These are phyloP conservation scores for Epinotia demarniana DNA, from an alignment of 2,888 invertebrate genomes.

Conservation along the genomic window DNA sequence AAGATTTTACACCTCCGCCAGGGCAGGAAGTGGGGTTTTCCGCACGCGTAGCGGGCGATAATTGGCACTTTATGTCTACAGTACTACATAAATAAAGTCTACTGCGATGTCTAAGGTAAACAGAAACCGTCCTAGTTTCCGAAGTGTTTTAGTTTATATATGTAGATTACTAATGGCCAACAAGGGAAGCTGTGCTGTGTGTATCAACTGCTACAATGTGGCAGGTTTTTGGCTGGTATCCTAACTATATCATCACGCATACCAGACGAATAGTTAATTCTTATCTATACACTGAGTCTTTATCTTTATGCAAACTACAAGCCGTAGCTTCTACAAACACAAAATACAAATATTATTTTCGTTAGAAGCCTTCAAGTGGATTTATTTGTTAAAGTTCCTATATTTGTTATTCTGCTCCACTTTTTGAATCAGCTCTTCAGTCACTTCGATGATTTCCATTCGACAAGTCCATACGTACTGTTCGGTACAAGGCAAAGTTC, in stretches of 20 bases:
- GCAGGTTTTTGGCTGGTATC: constrained; percentile 11
- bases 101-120: constrained; percentile 38
- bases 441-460: no score
- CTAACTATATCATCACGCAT: neutral
- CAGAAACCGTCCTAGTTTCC: neutral
- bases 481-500: no score
- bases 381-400: neutral
- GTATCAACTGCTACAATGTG: constrained; percentile 11
- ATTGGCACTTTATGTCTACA: no score
- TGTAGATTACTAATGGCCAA: constrained; percentile 19
- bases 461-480: no score
- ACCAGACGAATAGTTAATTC: constrained; percentile 1
- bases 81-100: constrained; percentile 7
- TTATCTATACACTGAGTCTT: neutral
- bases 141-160: neutral
- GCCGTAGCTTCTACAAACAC: constrained; percentile 11
- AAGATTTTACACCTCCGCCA: neutral
- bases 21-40: no score
- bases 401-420: constrained; percentile 2
- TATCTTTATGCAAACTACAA: constrained; percentile 21
- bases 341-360: constrained; percentile 36
- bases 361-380: constrained; percentile 8
- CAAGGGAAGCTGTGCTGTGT: neutral
- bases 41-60: no score
- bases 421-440: neutral